Evolutionary conservation across 1,140 invertebrate species (phyloP).

Genomic region (Bombus waltoni): DNA sequence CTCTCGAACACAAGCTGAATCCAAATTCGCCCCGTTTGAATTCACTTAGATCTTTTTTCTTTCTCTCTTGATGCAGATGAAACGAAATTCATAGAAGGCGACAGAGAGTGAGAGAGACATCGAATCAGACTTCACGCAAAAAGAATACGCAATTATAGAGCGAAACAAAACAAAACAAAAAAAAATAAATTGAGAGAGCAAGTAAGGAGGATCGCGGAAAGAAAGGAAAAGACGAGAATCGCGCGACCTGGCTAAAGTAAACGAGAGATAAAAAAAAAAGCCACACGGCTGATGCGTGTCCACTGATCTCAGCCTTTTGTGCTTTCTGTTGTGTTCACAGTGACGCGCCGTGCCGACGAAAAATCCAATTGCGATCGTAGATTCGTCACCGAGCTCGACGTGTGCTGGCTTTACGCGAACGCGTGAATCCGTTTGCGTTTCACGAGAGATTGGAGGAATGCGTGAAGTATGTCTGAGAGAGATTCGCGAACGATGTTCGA

Average conservation of each 20-base stretch:
- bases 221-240: constrained; percentile 22
- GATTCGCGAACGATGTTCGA: not conserved
- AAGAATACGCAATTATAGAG: constrained; percentile 28
- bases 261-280: constrained; percentile 6
- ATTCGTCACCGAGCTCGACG: constrained; percentile 31
- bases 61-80: constrained; percentile 65
- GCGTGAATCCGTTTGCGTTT: constrained; percentile 49
- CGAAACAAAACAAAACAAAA: constrained; percentile 2
- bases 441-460: constrained; percentile 8
- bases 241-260: constrained; percentile 39
- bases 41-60: constrained; percentile 21
- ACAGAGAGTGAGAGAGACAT: constrained; percentile 65
- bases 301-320: constrained; percentile 76
- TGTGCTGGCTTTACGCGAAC: not conserved
- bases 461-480: constrained; percentile 12
- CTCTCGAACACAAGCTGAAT: constrained; percentile 8
- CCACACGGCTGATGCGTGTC: constrained; percentile 49
- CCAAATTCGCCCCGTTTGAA: not conserved
- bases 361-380: constrained; percentile 47
- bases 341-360: constrained; percentile 70
- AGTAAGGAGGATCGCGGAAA: not conserved
- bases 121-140: constrained; percentile 58
- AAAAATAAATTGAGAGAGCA: constrained; percentile 1
- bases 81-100: constrained; percentile 69
- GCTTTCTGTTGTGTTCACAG: constrained; percentile 78